Conservation (phyloP, 1,140 invertebrate genomes). For the Meteorus sp. region DNA sequence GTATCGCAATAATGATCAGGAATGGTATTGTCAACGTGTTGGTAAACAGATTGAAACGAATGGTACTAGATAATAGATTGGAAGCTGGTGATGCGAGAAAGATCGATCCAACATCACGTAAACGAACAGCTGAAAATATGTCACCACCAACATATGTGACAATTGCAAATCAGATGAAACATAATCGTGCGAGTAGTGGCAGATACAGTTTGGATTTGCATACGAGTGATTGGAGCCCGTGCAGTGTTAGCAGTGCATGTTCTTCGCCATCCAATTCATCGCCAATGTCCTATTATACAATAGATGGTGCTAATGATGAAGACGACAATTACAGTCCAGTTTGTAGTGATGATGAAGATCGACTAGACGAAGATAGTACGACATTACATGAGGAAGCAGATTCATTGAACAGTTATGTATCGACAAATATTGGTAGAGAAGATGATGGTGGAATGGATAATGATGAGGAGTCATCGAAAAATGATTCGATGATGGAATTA, state of each 20-base stretch:
- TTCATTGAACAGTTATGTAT: slow-evolving; percentile 41
- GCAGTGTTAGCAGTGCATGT: slow-evolving; percentile 41
- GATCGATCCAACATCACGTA: slow-evolving; percentile 28
- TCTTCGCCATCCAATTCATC: slow-evolving; percentile 49
- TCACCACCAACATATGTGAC: slow-evolving; percentile 16
- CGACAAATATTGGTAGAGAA: slow-evolving; percentile 29
- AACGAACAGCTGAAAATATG: slow-evolving; percentile 35
- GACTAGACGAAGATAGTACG: slow-evolving; percentile 42
- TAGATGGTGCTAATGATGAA: slow-evolving; percentile 35
- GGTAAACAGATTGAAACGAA: slow-evolving; percentile 37
- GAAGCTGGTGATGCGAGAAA: slow-evolving; percentile 24
- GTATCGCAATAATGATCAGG: slow-evolving; percentile 45
- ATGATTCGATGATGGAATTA: slow-evolving; percentile 21
- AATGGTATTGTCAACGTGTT: slow-evolving; percentile 48
- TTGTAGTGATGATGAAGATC: slow-evolving; percentile 47
- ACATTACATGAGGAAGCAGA: slow-evolving; percentile 38
- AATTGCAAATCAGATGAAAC: slow-evolving; percentile 28
- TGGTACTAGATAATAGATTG: slow-evolving; percentile 30
- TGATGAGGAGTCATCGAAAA: slow-evolving; percentile 17
- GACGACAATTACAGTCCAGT: slow-evolving; percentile 56
- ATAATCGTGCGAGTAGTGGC: slow-evolving; percentile 30
- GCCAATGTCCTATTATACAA: slow-evolving; percentile 35
- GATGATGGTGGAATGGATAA: slow-evolving; percentile 34
- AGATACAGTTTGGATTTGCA: slow-evolving; percentile 50
- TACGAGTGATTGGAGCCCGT: slow-evolving; percentile 47